Evolutionary conservation across 2,888 invertebrate genomes (phyloP).

Genomic region (Gasteruption jaculator): DNA sequence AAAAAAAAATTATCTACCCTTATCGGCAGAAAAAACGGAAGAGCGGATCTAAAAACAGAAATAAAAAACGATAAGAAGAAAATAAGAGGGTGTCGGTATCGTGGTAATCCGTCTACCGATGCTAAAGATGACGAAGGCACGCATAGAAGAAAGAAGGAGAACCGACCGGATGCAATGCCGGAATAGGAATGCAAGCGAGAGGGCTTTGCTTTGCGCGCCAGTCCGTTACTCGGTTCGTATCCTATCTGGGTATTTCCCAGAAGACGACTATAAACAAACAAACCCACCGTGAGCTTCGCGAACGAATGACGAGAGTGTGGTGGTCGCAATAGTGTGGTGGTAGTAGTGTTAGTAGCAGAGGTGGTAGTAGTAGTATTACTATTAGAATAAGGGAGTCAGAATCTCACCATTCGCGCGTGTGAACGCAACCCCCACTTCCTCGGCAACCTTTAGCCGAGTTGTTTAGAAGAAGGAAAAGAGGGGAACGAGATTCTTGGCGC

Average conservation of each 20-base stretch:
- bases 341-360: no score
- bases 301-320: no score
- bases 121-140: constrained; percentile 5
- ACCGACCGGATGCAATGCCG: constrained; percentile 45
- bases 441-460: constrained; percentile 3
- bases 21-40: no score
- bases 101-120: constrained; percentile 3
- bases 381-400: no score
- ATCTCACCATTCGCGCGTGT: no score
- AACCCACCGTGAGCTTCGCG: constrained; percentile 28
- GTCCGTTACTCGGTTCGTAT: constrained; percentile 48
- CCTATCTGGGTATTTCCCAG: constrained; percentile 48
- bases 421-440: constrained; percentile 1
- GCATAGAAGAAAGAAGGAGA: constrained; percentile 4
- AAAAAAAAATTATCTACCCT: no score
- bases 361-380: no score
- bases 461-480: not conserved
- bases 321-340: constrained; percentile 19
- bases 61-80: no score
- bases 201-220: constrained; percentile 34
- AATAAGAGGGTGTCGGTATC: no score
- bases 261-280: constrained; percentile 49
- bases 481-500: constrained; percentile 42
- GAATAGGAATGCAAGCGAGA: constrained; percentile 45
- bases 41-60: no score